Percentiles rank a stretch among this genome's conserved stretches.
Conservation (phyloP, 2,797 vertebrate genomes). For the Eulemur coronatus region DNA sequence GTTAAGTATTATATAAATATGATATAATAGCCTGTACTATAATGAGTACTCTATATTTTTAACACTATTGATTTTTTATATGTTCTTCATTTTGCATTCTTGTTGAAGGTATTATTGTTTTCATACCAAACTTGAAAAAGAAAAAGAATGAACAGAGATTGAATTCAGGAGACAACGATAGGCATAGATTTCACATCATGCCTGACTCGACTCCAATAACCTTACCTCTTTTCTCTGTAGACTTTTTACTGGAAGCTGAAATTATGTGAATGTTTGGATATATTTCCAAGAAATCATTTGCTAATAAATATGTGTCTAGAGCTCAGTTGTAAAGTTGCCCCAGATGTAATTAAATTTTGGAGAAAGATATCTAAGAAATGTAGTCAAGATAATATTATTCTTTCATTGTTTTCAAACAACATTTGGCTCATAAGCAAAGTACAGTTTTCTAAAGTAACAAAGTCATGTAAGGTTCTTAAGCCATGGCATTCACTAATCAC, state of each 20-base stretch:
- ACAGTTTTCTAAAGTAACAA: neutral
- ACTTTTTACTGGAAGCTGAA: neutral
- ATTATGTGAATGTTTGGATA: neutral
- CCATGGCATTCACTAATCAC: neutral
- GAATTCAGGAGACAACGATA: neutral
- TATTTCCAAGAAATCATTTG: slow-evolving; percentile 32
- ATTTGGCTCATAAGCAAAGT: neutral
- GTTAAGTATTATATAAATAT: slow-evolving; percentile 50
- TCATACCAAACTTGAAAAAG: neutral
- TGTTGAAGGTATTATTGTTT: slow-evolving; percentile 14
- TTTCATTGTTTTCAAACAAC: slow-evolving; percentile 14
- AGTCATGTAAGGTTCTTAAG: neutral
- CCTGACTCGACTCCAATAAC: neutral
- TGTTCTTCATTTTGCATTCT: slow-evolving; percentile 32
- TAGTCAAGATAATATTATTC: neutral
- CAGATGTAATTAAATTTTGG: slow-evolving; percentile 33
- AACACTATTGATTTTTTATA: neutral
- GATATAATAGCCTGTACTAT: neutral
- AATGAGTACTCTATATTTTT: slow-evolving; percentile 26
- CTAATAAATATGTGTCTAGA: slow-evolving; percentile 18
- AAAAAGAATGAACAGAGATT: slow-evolving; percentile 7
- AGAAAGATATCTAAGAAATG: neutral
- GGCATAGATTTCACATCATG: neutral
- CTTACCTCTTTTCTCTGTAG: neutral
- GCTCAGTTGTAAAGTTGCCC: neutral